Evolutionary conservation across 2,113 vertebrate species (phyloP).

Genomic region (Gopherus evgoodei): DNA sequence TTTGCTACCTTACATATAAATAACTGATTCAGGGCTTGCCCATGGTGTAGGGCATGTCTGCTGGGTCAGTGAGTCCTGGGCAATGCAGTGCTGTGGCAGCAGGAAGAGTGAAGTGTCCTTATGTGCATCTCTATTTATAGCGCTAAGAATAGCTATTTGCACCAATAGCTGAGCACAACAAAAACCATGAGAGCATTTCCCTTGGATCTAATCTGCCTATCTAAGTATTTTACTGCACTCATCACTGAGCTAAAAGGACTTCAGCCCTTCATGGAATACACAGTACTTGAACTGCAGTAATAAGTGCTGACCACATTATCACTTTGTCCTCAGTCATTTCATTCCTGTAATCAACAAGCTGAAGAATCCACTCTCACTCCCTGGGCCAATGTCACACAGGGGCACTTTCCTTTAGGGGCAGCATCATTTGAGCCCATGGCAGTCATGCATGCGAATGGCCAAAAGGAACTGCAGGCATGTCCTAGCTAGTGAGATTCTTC

Average conservation of each 20-base stretch:
- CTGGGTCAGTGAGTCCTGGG: neutral
- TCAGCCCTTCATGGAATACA: neutral
- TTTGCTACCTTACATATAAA: neutral
- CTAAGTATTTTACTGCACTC: neutral
- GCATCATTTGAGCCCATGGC: neutral
- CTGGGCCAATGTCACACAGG: neutral
- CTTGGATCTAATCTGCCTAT: neutral
- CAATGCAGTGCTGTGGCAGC: neutral
- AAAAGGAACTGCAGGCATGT: too few relatives aligned
- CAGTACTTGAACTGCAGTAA: neutral
- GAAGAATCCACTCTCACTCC: neutral
- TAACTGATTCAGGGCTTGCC: neutral
- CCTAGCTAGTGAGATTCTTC: too few relatives aligned
- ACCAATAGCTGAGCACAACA: conserved; percentile 16
- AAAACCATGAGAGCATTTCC: neutral
- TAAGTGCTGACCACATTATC: neutral
- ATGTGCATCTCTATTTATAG: neutral
- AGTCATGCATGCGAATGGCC: neutral
- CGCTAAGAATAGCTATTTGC: neutral
- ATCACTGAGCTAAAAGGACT: neutral
- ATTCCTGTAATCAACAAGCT: neutral
- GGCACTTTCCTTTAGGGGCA: neutral
- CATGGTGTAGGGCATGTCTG: too few relatives aligned
- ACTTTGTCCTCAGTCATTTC: neutral
- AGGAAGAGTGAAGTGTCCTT: neutral